Evolutionary conservation across 2,888 invertebrate genomes (phyloP), one percentile per base, ranked within the genome.

Genomic region (Endotricha flammealis): DNA sequence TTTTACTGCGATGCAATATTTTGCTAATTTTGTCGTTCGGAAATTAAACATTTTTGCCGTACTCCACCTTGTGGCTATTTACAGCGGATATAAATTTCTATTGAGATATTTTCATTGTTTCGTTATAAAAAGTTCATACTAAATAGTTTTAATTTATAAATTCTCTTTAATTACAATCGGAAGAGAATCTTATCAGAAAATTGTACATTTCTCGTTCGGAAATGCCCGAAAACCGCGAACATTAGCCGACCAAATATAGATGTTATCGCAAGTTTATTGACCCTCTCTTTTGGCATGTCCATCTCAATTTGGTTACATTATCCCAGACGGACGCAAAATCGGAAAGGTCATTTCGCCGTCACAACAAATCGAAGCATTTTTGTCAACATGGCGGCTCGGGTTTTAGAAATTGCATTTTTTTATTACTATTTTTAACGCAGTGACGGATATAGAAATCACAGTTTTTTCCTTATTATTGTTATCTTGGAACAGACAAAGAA

Each of bases 341-440:
- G 52, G 66, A 76, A 81, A 81, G 83, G 80, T 82, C 79, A 79
- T 70, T 65, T 69, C 55, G 73, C 85, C 80, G 85, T 85, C 86
- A 85, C 77, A 87, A 87, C 87, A 87, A 78, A 83, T 82, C 80
- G 79, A 77, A 75, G 62, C 51, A 60, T 66, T 72, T 67, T 62
- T 68, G 66, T 62, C 78, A 85, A 86, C 70, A 87, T 87, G 87
- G 86, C 87, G 66, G 76, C 64, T 66, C 48, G 63, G n/a, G 55
- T 67, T 74, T 69, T 63, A 60, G 63, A 65, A 57, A 53, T 57
- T 57, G 53, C 46, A 37, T 48, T 55, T 64, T 66, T 68, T 63
- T 51, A 55, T 62, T 55, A 43, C 44, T 42, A 48, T 55, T 59
- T 63, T 44, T 44, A 31, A 29, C 33, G 33, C 25, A 8, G 12